These are phyloP conservation scores for Candidula unifasciata DNA, from an alignment of 2,888 invertebrate species.

Conservation along the genomic window DNA sequence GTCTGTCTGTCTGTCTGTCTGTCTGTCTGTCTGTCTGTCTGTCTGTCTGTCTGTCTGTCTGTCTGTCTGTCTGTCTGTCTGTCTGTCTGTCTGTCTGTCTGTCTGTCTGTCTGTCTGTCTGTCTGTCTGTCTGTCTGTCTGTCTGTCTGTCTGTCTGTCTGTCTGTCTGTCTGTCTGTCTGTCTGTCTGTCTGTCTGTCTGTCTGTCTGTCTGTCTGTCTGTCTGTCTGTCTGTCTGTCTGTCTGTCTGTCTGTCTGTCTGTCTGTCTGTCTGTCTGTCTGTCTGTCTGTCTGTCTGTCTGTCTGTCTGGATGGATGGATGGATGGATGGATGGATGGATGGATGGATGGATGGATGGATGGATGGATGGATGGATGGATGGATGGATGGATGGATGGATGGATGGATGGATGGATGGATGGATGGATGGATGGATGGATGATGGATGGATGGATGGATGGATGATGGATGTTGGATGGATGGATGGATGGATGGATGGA, in stretches of 20 bases:
- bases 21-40: constrained; percentile 47
- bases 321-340: too few species aligned
- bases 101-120: constrained; percentile 44
- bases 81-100: constrained; percentile 36
- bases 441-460: too few species aligned
- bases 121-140: constrained; percentile 45
- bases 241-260: constrained; percentile 3
- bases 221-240: constrained; percentile 1
- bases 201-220: constrained; percentile 31
- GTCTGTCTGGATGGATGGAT: neutral
- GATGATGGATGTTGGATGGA: too few species aligned
- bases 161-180: constrained; percentile 30
- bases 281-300: constrained; percentile 24
- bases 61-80: constrained; percentile 42
- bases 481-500: too few species aligned
- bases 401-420: too few species aligned
- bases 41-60: constrained; percentile 43
- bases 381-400: too few species aligned
- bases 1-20: constrained; percentile 42
- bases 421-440: too few species aligned
- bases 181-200: neutral
- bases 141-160: constrained; percentile 40
- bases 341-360: too few species aligned
- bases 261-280: constrained; percentile 38
- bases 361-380: too few species aligned